Evolutionary conservation across 2,888 invertebrate species (phyloP).

Genomic region (Globia sparganii): DNA sequence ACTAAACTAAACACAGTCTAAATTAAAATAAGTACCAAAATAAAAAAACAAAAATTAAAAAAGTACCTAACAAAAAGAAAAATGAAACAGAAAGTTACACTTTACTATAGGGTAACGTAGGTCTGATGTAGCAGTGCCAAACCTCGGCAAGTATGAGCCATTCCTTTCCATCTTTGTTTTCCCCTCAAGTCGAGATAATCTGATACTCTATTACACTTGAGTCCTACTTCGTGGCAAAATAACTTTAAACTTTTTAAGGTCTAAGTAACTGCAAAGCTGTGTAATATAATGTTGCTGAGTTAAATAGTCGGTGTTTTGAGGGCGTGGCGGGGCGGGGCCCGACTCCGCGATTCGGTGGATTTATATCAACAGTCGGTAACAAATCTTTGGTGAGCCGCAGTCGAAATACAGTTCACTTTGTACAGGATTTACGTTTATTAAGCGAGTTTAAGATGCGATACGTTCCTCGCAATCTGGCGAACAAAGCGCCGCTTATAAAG

Average conservation of each 20-base stretch:
- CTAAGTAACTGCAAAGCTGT: slow-evolving; percentile 64
- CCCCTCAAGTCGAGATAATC: slow-evolving; percentile 56
- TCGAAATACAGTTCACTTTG: slow-evolving; percentile 82
- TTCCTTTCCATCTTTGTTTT: slow-evolving; percentile 42
- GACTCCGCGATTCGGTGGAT: slow-evolving; percentile 72
- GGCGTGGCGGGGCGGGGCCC: slow-evolving; percentile 67
- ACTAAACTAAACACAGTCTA: no score
- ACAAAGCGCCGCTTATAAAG: slow-evolving; percentile 45
- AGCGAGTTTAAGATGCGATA: slow-evolving; percentile 76
- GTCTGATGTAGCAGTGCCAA: slow-evolving; percentile 10
- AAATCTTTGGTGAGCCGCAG: slow-evolving; percentile 86
- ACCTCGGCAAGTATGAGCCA: slow-evolving; percentile 23
- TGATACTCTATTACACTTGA: slow-evolving; percentile 60
- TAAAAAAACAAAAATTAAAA: no score
- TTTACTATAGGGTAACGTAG: not conserved
- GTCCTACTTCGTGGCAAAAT: slow-evolving; percentile 61
- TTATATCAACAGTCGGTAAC: slow-evolving; percentile 78
- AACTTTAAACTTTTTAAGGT: slow-evolving; percentile 68
- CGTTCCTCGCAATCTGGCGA: slow-evolving; percentile 58
- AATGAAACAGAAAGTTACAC: no score
- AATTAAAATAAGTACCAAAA: no score
- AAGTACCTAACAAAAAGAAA: no score
- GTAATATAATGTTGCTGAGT: slow-evolving; percentile 61
- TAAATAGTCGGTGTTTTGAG: slow-evolving; percentile 60
- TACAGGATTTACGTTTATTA: slow-evolving; percentile 85